Evolutionary conservation across 1,140 invertebrate genomes (phyloP), one percentile per base, ranked within the genome.

Genomic region (Halesus radiatus): DNA sequence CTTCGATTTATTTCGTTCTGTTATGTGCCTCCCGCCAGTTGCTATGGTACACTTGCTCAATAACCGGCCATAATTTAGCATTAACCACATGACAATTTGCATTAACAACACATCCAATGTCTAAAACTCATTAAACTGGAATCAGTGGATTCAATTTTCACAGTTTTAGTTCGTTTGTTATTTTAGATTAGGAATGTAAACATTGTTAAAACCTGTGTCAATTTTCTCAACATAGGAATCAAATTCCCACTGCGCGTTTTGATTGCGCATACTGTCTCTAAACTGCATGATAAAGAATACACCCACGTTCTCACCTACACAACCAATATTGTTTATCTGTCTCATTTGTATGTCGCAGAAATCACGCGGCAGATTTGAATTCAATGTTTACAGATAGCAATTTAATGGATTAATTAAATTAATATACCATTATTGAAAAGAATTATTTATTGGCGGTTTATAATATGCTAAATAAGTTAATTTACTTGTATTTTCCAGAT

Each of bases 1-100:
- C 77, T 79, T 79, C 77, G 77, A 79, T 79, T 73, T 72, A 72
- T 79, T 73, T 73, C 1, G 37, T 54, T 54, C 77, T 70, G 68
- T 56, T 73, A 73, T 73, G 53, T 52, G 50, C 77, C 50, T 72
- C 29, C 68, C 5, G 66, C 77, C 37, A 79, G 50, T 73, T 73
- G 68, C 64, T 60, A 60, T 60, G 62, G 60, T 62, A 70, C 52
- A 78, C 37, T 68, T 60, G 29, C 37, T 60, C 37, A 76, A 53
- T 60, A 76, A 20, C 52, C n/a, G 50, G 70, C 6, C 29, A 70
- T 16, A 53, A 52, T 20, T 32, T 18, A 72, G 8, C 72, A 10
- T 16, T 22, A 74, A 74, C 16, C 50, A 76, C 53, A 76, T 50
- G 45, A 45, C 45, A 50, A 20, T 72, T 52, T 26, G 37, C 8